Base-by-base conservation (phyloP, 1,140 invertebrate genomes). In the Bombyx mori region DNA sequence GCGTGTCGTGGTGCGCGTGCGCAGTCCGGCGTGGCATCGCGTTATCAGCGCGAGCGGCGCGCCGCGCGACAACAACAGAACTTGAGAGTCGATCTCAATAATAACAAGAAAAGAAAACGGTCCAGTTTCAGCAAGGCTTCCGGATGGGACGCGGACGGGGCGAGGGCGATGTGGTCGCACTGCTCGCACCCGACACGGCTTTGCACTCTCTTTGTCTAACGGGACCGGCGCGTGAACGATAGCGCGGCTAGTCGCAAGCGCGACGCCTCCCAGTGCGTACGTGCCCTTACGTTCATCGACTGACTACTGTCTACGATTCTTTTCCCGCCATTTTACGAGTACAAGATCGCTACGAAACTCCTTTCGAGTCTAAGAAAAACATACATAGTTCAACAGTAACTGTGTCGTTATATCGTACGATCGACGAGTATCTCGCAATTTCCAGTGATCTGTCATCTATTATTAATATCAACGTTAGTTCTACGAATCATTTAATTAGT, bases 21-120 rank as follows among this genome's bases (percentile, higher is more conserved):
- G 75, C 80, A 71, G 79, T 66, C 68, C 79, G 75, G 70, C 73
- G 73, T 73, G 68, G 78, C 82, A 82, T 82, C 80, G 75, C 77
- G 82, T 85, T 87, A 85, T 85, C 82, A 83, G 77, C 77, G 78
- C 79, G 74, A 74, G 75, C 75, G 72, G 77, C 76, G 77, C 75
- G 73, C 79, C 72, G 77, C 78, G 75, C 82, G 81, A 86, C 83
- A 84, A 86, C 83, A 87, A 85, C 83, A 86, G 78, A 82, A 81
- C 80, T 79, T 81, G 77, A 82, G 79, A 77, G 72, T 69, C 75
- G 81, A 82, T 83, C 82, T 84, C 79, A 87, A 85, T 85, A 87
- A 83, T 81, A 87, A 87, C 82, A 87, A 85, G 82, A 87, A 87
- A 86, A 87, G 84, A 87, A 87, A 87, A 87, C 84, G 84, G 84